A percentile compares a stretch with the other conserved stretches of the same genome.
Conservation (phyloP, 2,113 vertebrate genomes). For the Alethe diademata region DNA sequence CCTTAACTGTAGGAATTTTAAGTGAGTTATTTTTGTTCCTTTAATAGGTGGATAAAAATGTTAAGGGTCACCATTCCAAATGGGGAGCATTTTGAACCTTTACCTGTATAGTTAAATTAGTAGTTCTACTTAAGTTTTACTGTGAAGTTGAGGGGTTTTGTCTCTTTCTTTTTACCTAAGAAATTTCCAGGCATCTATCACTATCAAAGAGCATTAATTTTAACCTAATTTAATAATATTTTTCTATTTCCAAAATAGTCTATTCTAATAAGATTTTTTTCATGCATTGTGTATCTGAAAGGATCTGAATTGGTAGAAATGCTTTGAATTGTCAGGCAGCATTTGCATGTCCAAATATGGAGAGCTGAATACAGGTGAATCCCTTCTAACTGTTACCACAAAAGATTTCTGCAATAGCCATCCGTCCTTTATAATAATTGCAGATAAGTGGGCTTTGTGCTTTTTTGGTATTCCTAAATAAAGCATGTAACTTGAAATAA, state of each 20-base stretch:
- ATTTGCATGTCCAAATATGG: not conserved
- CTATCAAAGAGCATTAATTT: not conserved
- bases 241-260: not conserved
- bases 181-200: not conserved
- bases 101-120: not conserved
- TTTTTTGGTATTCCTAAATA: not conserved
- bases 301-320: not conserved
- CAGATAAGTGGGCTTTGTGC: not conserved
- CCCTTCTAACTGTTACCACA: not conserved
- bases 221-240: not conserved
- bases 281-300: not conserved
- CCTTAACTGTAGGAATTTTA: not conserved
- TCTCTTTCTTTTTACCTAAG: not conserved
- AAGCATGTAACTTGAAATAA: not conserved
- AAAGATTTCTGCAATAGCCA: not conserved
- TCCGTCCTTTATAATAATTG: not conserved
- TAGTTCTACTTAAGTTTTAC: not conserved
- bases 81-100: not conserved
- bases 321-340: not conserved
- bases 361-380: not conserved
- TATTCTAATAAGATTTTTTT: not conserved
- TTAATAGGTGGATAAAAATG: not conserved
- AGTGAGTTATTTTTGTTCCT: not conserved
- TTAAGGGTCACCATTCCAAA: not conserved
- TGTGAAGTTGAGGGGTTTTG: not conserved